phyloP scores from a whole-genome alignment of 2,113 vertebrate genomes.

The Scolopax mira region DNA sequence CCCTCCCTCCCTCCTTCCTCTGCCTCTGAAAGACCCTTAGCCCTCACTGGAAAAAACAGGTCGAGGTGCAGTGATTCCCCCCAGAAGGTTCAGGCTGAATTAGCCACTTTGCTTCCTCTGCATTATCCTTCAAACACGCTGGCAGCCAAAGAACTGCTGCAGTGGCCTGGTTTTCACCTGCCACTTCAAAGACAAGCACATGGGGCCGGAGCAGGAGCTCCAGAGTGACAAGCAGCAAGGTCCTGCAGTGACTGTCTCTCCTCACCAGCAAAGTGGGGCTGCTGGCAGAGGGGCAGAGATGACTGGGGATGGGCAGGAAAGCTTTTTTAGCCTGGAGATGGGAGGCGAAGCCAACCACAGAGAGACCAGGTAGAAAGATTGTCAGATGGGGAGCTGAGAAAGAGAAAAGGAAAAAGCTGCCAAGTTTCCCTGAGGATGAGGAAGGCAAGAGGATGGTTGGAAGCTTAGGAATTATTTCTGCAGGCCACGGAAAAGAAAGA shows the following conservation, averaged over 20 bases:
- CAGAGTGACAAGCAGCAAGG: background rate
- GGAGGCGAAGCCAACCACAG: background rate
- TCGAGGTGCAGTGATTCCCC: background rate
- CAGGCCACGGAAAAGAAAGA: background rate
- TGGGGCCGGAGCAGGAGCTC: background rate
- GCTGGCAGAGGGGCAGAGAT: background rate
- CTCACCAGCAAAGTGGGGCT: background rate
- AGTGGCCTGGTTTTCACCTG: constrained; percentile 42
- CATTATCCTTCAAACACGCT: background rate
- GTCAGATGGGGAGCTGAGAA: background rate
- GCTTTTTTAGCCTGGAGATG: background rate
- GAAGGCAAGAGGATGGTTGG: background rate
- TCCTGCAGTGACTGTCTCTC: background rate
- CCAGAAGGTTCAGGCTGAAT: background rate
- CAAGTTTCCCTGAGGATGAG: background rate
- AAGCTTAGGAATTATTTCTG: background rate
- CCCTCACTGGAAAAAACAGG: background rate
- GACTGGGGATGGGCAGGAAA: rapidly evolving
- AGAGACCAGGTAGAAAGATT: background rate
- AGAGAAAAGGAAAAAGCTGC: constrained; percentile 1
- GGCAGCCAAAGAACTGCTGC: constrained; percentile 12
- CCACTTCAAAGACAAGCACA: background rate
- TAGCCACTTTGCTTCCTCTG: background rate
- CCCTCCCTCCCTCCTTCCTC: background rate
- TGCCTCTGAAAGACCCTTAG: background rate